phyloP scores from a whole-genome alignment of 2,888 invertebrate species.

The Thyatira batis region DNA sequence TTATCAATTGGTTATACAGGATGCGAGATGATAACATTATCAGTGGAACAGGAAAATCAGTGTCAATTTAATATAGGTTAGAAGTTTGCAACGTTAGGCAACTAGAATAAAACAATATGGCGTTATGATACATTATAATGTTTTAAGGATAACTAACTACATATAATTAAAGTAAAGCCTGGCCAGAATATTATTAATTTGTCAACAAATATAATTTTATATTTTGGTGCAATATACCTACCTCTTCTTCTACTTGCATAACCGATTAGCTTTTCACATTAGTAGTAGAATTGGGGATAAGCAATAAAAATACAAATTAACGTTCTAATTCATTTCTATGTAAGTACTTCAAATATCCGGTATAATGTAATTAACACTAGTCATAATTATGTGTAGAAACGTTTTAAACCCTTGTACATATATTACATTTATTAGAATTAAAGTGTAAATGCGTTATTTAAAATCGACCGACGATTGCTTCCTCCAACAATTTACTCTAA shows the following conservation, averaged over 20 bases:
- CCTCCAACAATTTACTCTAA: too few relatives aligned
- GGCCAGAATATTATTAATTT: constrained; percentile 11
- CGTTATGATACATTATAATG: neutral
- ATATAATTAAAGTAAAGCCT: neutral
- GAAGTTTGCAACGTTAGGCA: constrained; percentile 10
- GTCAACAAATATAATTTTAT: too few relatives aligned
- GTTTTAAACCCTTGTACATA: constrained; percentile 30
- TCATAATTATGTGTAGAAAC: constrained; percentile 27
- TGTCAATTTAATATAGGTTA: constrained; percentile 40
- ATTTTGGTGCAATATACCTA: too few relatives aligned
- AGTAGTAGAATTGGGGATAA: too few relatives aligned
- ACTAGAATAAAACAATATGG: neutral
- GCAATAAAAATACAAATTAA: neutral
- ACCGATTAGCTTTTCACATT: too few relatives aligned
- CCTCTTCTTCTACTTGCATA: too few relatives aligned
- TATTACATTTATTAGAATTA: constrained; percentile 7
- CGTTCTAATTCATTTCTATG: neutral
- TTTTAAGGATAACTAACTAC: neutral
- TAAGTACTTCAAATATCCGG: neutral
- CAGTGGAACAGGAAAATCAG: constrained; percentile 21
- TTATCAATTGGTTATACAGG: constrained; percentile 35
- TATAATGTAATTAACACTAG: neutral
- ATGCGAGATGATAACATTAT: constrained; percentile 67
- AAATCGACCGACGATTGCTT: too few relatives aligned
- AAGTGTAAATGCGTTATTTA: too few relatives aligned